phyloP scores from a whole-genome alignment of 2,888 invertebrate species.

The Tachina fera region DNA sequence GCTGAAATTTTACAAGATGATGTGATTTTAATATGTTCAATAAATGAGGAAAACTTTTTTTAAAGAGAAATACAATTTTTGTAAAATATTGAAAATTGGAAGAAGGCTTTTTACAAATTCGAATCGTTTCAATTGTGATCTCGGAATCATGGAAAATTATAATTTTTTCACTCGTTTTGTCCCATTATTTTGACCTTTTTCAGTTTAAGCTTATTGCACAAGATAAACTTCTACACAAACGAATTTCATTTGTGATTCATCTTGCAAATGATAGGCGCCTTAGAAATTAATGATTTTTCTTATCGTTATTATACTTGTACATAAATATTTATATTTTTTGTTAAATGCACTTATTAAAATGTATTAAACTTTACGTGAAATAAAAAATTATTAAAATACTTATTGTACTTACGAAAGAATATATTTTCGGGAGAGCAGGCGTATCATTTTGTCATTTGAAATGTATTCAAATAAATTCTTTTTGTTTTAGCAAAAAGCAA shows the following conservation, averaged over 20 bases:
- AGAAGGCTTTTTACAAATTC: too few relatives aligned
- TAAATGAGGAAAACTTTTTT: background rate
- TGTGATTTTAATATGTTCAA: background rate
- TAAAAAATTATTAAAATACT: background rate
- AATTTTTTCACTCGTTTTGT: too few relatives aligned
- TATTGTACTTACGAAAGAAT: slow-evolving; percentile 19
- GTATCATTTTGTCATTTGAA: background rate
- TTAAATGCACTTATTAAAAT: slow-evolving; percentile 33
- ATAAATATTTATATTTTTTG: background rate
- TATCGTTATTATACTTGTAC: background rate
- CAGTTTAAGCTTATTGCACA: too few relatives aligned
- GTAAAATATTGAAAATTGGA: too few relatives aligned
- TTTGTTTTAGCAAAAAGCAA: background rate
- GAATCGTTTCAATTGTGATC: too few relatives aligned
- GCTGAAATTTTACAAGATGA: background rate
- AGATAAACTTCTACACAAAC: too few relatives aligned
- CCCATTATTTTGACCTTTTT: background rate
- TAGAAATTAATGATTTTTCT: slow-evolving; percentile 6
- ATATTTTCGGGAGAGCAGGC: background rate
- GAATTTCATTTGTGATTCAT: background rate
- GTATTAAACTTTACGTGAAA: slow-evolving; percentile 12
- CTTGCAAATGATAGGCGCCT: slow-evolving; percentile 19
- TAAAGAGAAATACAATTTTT: too few relatives aligned
- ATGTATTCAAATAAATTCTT: background rate
- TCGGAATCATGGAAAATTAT: too few relatives aligned